Base-by-base conservation (phyloP, 2,797 vertebrate genomes). In the Mormyrops boulengeri region DNA sequence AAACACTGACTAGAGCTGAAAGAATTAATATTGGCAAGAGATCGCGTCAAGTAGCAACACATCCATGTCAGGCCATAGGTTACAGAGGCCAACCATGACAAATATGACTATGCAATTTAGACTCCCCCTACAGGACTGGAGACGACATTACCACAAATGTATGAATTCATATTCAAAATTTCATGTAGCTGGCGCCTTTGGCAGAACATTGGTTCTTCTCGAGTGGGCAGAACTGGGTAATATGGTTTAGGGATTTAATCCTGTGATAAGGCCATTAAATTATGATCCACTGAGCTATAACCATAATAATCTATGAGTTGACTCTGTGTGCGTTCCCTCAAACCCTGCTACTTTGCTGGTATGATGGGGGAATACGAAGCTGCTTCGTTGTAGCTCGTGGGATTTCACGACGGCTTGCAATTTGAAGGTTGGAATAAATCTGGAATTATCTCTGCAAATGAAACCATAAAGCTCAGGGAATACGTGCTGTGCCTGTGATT, bases 221-320 rank as follows among this genome's bases (percentile, higher is more conserved):
- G 44, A 52, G n/a, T 85, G 47, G 82, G 47, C 41, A 30, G 82
- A 52, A 26, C 41, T 85, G 82, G 44, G 82, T 85, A 85, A 85
- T 22, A 85, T 85, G 47, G 47, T n/a, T 49, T 52, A 50, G 44
- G 22, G 82, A 52, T 85, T 85, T 85, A 19, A 85, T 85, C 47
- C 82, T 12, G 22, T 85, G 47, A 85, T 85, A 85, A 85, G 44
- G 47, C 47, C 22, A 30, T 52, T 85, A 49, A 52, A 52, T 52
- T 49, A 85, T 52, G 47, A 85, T 49, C 82, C 82, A 85, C 44
- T 85, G 82, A 50, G 47, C 82, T 85, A 85, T 85, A 85, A 85
- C 82, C 47, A 85, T 85, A 85, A 85, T 85, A 85, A 85, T 85
- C 44, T 52, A 85, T 49, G 82, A 52, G 44, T 85, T 85, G 82